phyloP scores from a whole-genome alignment of 2,888 invertebrate species.

The Epinotia nisella region DNA sequence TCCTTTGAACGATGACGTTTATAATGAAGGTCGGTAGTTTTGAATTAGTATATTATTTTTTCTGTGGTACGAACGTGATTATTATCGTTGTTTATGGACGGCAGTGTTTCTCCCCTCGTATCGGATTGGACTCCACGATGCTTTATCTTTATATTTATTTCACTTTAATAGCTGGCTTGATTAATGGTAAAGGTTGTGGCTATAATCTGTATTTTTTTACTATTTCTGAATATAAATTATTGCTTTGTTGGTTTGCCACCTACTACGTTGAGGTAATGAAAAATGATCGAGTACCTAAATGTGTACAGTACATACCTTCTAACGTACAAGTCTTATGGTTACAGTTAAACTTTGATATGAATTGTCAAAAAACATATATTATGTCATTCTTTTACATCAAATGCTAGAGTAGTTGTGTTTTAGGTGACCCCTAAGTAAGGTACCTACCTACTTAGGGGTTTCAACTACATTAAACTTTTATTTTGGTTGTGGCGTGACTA shows the following conservation, averaged over 20 bases:
- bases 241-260: constrained; percentile 31
- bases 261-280: constrained; percentile 13
- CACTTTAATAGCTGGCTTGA: constrained; percentile 37
- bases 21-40: constrained; percentile 78
- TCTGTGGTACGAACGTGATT: constrained; percentile 62
- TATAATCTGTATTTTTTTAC: constrained; percentile 30
- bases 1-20: constrained; percentile 80
- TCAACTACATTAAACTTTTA: too few species aligned
- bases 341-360: neutral
- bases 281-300: neutral
- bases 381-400: too few species aligned
- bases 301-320: neutral
- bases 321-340: neutral
- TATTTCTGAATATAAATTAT: constrained; percentile 32
- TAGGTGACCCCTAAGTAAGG: too few species aligned
- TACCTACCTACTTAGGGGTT: too few species aligned
- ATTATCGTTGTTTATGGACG: constrained; percentile 68
- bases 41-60: constrained; percentile 70
- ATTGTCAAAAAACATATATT: too few species aligned
- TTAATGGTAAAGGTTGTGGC: constrained; percentile 35
- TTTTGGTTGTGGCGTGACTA: too few species aligned
- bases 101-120: constrained; percentile 48
- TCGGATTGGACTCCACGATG: constrained; percentile 38
- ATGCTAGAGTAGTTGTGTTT: too few species aligned
- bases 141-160: constrained; percentile 42